These are phyloP conservation scores for Aphidius ervi DNA, from an alignment of 1,140 invertebrate species.

Conservation along the genomic window DNA sequence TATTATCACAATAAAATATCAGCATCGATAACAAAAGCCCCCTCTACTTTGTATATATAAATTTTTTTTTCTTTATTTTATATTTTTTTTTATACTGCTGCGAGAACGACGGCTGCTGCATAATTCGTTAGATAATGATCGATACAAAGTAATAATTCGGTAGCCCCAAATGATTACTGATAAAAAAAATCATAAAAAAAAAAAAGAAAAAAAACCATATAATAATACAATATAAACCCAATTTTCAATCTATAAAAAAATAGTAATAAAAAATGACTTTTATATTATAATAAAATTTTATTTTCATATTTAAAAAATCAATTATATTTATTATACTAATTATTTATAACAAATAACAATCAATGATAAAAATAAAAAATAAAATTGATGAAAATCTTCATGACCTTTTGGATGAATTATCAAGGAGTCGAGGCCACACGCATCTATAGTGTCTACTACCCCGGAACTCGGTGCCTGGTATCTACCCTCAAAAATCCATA, in stretches of 20 bases:
- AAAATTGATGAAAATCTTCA: no score
- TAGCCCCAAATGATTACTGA: slow-evolving; percentile 3
- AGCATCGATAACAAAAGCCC: slow-evolving; percentile 24
- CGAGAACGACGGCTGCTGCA: slow-evolving; percentile 27
- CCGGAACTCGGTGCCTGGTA: slow-evolving; percentile 36
- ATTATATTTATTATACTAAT: no score
- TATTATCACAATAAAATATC: slow-evolving; percentile 18
- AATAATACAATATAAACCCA: background rate
- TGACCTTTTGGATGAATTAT: no score
- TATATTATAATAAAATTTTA: no score
- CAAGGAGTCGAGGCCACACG: no score
- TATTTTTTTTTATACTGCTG: background rate
- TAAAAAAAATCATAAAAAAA: background rate
- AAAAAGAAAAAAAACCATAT: no score
- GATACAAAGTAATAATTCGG: slow-evolving; percentile 19
- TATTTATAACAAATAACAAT: no score
- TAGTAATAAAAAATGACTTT: no score
- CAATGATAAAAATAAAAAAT: no score
- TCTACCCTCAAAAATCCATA: slow-evolving; percentile 45
- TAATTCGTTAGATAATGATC: slow-evolving; percentile 28
- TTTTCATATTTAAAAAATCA: no score
- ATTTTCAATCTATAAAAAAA: no score
- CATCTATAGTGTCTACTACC: slow-evolving; percentile 19
- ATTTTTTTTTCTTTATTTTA: slow-evolving; percentile 14
- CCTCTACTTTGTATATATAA: slow-evolving; percentile 13